phyloP scores from a whole-genome alignment of 2,888 invertebrate genomes.

The Dynastes hyllus region DNA sequence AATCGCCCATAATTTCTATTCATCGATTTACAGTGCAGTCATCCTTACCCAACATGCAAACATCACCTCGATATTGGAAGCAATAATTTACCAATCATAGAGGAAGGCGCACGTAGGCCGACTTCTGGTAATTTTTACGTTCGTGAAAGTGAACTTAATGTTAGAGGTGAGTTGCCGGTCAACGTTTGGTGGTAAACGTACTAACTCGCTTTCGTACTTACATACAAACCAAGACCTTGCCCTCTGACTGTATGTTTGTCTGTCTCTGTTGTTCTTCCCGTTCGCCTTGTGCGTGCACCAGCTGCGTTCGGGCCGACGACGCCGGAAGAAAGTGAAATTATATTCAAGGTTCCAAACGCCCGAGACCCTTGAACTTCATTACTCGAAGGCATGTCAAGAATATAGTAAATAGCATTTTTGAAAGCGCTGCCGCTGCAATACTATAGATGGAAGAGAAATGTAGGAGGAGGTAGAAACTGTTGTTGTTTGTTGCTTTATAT shows the following conservation, averaged over 20 bases:
- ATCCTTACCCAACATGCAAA: slow-evolving; percentile 10
- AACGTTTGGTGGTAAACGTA: slow-evolving; percentile 18
- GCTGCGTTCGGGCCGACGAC: slow-evolving; percentile 21
- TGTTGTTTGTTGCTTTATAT: too few species aligned
- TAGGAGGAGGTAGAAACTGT: too few species aligned
- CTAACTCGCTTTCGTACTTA: slow-evolving; percentile 11
- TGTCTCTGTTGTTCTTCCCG: background rate
- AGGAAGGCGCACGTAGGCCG: slow-evolving; percentile 23
- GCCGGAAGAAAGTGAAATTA: slow-evolving; percentile 44
- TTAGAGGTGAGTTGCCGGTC: slow-evolving; percentile 20
- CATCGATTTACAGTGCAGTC: slow-evolving; percentile 2
- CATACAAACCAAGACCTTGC: slow-evolving; percentile 23
- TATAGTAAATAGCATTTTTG: slow-evolving; percentile 12
- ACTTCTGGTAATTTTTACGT: slow-evolving; percentile 20
- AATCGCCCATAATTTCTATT: slow-evolving; percentile 9
- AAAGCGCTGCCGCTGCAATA: too few species aligned
- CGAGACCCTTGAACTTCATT: slow-evolving; percentile 44
- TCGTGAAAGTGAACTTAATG: slow-evolving; percentile 8
- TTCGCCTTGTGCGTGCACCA: slow-evolving; percentile 15
- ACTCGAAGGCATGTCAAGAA: slow-evolving; percentile 21
- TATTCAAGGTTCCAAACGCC: slow-evolving; percentile 29
- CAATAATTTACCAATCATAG: slow-evolving; percentile 31
- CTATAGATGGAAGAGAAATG: too few species aligned
- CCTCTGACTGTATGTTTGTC: background rate
- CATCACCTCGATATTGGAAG: slow-evolving; percentile 5